phyloP scores from a whole-genome alignment of 1,140 invertebrate genomes.

The Dufourea novaeangliae region DNA sequence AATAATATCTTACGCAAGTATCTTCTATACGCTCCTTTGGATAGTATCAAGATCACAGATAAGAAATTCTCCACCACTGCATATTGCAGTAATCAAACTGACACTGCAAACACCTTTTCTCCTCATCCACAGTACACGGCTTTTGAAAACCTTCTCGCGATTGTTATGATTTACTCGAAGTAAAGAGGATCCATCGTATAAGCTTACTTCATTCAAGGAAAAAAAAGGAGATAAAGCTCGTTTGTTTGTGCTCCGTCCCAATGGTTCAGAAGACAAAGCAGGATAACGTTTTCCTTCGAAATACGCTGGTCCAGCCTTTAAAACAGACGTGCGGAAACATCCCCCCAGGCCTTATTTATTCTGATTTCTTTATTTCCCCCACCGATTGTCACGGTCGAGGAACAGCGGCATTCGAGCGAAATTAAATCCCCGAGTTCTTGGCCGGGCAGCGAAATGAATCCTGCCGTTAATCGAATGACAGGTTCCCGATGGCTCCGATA shows the following conservation, averaged over 20 bases:
- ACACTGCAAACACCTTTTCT: no score
- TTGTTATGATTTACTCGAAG: no score
- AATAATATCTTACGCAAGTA: no score
- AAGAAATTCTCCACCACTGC: no score
- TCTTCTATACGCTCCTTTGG: no score
- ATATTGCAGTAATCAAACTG: no score
- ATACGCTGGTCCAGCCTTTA: slow-evolving; percentile 59
- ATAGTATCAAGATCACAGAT: no score
- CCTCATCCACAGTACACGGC: no score
- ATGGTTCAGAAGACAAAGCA: slow-evolving; percentile 17
- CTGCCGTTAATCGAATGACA: slow-evolving; percentile 57
- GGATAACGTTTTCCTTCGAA: slow-evolving; percentile 12
- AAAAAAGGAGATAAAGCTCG: slow-evolving; percentile 22
- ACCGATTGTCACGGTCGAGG: slow-evolving; percentile 34
- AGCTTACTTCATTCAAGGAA: neutral
- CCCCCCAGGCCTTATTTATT: slow-evolving; percentile 24
- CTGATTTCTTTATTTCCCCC: no score
- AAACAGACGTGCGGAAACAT: slow-evolving; percentile 55
- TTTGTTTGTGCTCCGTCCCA: slow-evolving; percentile 22
- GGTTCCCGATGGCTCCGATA: slow-evolving; percentile 51
- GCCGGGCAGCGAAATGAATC: slow-evolving; percentile 35
- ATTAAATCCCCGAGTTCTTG: slow-evolving; percentile 53
- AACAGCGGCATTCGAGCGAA: slow-evolving; percentile 17
- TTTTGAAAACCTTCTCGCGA: no score
- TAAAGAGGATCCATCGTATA: neutral